Evolutionary conservation across 2,113 vertebrate species (phyloP), one percentile per base, ranked within the genome.

Genomic region (Carlito syrichta): DNA sequence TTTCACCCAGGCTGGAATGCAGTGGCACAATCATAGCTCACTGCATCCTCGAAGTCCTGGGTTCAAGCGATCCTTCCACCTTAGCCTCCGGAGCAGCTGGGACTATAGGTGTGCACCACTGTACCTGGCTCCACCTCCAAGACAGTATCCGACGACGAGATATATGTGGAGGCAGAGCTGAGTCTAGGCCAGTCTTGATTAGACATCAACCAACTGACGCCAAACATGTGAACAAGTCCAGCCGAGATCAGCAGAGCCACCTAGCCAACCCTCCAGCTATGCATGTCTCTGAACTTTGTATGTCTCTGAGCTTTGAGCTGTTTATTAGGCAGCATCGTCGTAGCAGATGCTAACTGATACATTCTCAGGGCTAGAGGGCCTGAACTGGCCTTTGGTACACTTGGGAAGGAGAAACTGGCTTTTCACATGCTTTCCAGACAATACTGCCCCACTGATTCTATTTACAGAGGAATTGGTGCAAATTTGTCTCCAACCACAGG

Each of bases 401-500:
- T 8, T 0, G 13, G 43, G 54, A 86, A 94, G 45, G 56, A n/a
- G 35, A 86, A 94, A 74, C 25, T 38, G 43, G 38, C 58, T 97
- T 96, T 91, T 69, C 73, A 78, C 32, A 81, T 68, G 38, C 38
- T 74, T 90, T 84, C 50, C 38, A 73, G 94, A 62, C n/a, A 52
- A 3, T 16, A 63, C 56, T 76, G 30, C 66, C 68, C 40, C 79
- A 79, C 74, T 82, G 40, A 68, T 91, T 77, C 74, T 79, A 79
- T 76, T 95, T 91, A 45, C 56, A 62, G 68, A 94, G 27, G 54
- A 90, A 87, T 25, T 90, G 63, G 94, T 82, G 38, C n/a, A 85
- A 85, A 96, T 96, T 85, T 92, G 48, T 89, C 66, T 96, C 60
- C 66, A 62, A 30, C 30, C 73, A 54, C 56, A 69, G 48, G 40